phyloP scores from a whole-genome alignment of 2,113 vertebrate genomes.

The Vulpes lagopus region DNA sequence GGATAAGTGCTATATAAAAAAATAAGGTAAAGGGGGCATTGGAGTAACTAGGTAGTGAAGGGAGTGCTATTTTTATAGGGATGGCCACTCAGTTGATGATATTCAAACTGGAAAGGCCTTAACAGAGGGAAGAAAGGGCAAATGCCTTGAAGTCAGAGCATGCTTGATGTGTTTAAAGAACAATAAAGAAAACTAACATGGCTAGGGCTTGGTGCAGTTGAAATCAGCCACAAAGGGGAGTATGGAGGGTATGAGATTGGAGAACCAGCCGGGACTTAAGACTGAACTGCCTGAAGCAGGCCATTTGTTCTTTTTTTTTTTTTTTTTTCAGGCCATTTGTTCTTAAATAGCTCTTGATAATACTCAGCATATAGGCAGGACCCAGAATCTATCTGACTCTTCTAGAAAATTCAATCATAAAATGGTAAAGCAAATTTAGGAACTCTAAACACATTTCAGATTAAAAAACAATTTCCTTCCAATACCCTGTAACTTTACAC shows the following conservation, averaged over 20 bases:
- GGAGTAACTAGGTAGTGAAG: not conserved
- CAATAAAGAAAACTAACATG: not conserved
- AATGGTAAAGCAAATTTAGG: conserved; percentile 49
- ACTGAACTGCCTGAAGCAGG: not conserved
- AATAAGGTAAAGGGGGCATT: not conserved
- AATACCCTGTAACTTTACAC: conserved; percentile 30
- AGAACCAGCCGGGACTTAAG: not conserved
- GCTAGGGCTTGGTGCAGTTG: not conserved
- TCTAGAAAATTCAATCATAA: conserved; percentile 53
- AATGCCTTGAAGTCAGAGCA: not conserved
- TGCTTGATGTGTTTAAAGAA: not conserved
- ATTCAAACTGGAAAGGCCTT: not conserved
- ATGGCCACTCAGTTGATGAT: not conserved
- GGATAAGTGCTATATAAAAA: not conserved
- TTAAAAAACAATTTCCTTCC: conserved; percentile 56
- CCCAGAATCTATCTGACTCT: not conserved
- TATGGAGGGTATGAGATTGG: not conserved
- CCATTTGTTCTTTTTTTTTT: not conserved
- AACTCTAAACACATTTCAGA: conserved; percentile 53
- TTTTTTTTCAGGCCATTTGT: not conserved
- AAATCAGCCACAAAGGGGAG: not conserved
- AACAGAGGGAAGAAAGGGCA: not conserved
- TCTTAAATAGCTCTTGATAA: not conserved
- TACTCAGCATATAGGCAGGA: not conserved
- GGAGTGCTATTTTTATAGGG: not conserved